Evolutionary conservation across 2,113 vertebrate genomes (phyloP).

Genomic region (Carassius gibelio): DNA sequence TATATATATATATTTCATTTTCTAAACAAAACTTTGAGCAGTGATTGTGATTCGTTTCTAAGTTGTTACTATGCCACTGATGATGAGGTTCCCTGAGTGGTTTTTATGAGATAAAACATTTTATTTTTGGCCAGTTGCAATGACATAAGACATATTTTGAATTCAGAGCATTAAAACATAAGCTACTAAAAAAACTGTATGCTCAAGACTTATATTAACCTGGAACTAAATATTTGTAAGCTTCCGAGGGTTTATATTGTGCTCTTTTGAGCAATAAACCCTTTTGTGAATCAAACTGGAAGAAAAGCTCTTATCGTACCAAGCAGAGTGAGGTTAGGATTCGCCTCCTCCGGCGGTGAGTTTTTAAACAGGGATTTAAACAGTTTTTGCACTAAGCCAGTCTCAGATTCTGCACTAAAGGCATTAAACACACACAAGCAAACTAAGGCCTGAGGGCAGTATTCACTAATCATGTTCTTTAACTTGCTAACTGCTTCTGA

Average conservation of each 20-base stretch:
- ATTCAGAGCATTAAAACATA: neutral
- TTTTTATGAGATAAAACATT: neutral
- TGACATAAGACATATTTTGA: neutral
- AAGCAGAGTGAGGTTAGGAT: slow-evolving; percentile 69
- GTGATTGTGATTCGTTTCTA: neutral
- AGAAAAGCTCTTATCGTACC: slow-evolving; percentile 71
- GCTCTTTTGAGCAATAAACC: slow-evolving; percentile 1
- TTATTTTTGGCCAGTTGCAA: neutral
- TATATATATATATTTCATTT: neutral
- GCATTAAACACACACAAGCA: slow-evolving; percentile 9
- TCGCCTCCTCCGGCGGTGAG: slow-evolving; percentile 68
- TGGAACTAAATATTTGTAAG: neutral
- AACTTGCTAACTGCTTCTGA: slow-evolving; percentile 17
- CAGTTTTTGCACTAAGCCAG: slow-evolving; percentile 66
- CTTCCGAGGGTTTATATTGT: neutral
- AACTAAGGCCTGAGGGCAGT: slow-evolving; percentile 48
- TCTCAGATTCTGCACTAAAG: slow-evolving; percentile 26
- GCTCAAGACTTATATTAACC: neutral
- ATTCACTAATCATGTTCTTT: slow-evolving; percentile 52
- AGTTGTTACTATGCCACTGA: neutral
- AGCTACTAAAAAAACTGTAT: neutral
- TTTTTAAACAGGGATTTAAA: slow-evolving; percentile 67
- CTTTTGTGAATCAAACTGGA: slow-evolving; percentile 54
- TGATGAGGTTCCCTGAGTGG: neutral
- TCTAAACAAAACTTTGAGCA: neutral